Base-by-base conservation (phyloP, 2,113 vertebrate species). In the Gila orcuttii region DNA sequence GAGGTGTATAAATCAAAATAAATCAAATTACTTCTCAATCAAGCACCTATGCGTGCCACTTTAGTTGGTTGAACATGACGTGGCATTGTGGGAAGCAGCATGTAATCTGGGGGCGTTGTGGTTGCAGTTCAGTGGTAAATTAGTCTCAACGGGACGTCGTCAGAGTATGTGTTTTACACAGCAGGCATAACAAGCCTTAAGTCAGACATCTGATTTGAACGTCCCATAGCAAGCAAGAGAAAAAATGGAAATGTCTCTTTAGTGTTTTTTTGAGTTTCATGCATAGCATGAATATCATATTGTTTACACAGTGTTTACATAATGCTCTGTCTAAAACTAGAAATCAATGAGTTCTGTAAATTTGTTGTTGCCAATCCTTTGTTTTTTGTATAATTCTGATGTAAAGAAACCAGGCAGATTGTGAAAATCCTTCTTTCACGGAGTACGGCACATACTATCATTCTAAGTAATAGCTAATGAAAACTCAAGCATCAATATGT, bases 11-110 rank as follows among this genome's bases (percentile, higher is more conserved):
- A 90, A 91, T 88, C 89, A 91, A 85, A 90, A 91, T 88, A 89
- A 91, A 87, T 92, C 86, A 90, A 86, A 86, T 71, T 74, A 62
- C 76, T 85, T 47, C 88, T 92, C 92, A 92, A 91, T 93, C 91
- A 91, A 60, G 69, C 23, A 6, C 5, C 36, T 45, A 90, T 90
- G 21, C n/a, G 15, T 33, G 79, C 15, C 33, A 59, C 64, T 12
- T 52, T 0, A 76, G 76, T 86, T 57, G 3, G 85, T 21, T 15
- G 36, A 87, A 86, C 75, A 73, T 64, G 73, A 78, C 23, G 50
- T 33, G n/a, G 33, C 19, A 11, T 17, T 74, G 25, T 84, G 76
- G 79, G 83, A 47, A 80, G 64, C 66, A 75, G 79, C 23, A 13
- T 88, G 87, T 79, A 86, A 74, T 80, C 31, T 79, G 62, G 62